These are phyloP conservation scores for Pyralis farinalis DNA, from an alignment of 2,888 invertebrate genomes.

Conservation along the genomic window DNA sequence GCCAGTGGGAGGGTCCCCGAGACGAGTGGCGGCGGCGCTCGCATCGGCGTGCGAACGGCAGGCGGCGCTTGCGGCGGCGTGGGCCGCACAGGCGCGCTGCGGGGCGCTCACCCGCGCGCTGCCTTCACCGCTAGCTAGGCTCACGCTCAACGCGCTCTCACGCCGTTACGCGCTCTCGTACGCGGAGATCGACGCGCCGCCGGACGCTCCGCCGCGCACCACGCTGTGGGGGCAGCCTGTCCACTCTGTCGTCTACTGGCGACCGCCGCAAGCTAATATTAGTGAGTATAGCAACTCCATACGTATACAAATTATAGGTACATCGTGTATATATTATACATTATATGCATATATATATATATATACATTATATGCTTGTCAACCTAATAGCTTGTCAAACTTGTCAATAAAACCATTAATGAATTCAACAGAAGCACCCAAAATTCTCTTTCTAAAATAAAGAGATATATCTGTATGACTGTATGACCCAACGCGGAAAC, in stretches of 20 bases:
- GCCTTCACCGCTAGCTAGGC: constrained; percentile 75
- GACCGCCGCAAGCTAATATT: constrained; percentile 88
- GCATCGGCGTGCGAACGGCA: constrained; percentile 61
- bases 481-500: too few species aligned
- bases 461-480: too few species aligned
- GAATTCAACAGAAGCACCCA: too few species aligned
- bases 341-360: too few species aligned
- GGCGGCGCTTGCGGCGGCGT: constrained; percentile 74
- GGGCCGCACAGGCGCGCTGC: constrained; percentile 68
- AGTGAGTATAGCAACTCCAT: constrained; percentile 83
- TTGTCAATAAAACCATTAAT: too few species aligned
- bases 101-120: constrained; percentile 83
- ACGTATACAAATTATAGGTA: too few species aligned
- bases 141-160: constrained; percentile 83
- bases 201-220: constrained; percentile 56
- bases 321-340: too few species aligned
- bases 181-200: constrained; percentile 78
- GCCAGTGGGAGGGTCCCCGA: constrained; percentile 74
- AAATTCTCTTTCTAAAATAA: too few species aligned
- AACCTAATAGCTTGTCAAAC: too few species aligned
- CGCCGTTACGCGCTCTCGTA: constrained; percentile 84
- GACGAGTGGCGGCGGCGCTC: constrained; percentile 55
- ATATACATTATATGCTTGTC: too few species aligned
- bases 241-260: constrained; percentile 84
- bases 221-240: constrained; percentile 85